Evolutionary conservation across 2,797 vertebrate species (phyloP).

Genomic region (Graptemys geographica): DNA sequence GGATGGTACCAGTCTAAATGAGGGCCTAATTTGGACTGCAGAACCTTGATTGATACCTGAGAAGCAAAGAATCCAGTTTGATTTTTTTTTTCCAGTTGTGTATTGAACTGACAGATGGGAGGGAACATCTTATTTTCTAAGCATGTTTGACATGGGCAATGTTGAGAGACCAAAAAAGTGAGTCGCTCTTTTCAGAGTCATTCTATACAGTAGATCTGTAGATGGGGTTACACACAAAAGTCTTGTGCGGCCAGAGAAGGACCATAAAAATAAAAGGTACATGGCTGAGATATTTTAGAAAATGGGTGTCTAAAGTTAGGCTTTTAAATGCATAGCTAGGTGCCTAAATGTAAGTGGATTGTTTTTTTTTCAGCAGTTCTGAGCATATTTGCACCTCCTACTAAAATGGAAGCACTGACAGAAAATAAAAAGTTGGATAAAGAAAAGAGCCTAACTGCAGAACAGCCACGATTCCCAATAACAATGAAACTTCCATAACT

Average conservation of each 20-base stretch:
- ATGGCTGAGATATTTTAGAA: neutral
- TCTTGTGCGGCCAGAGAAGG: neutral
- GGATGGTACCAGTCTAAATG: neutral
- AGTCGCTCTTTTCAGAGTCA: neutral
- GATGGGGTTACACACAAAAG: neutral
- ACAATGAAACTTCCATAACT: neutral
- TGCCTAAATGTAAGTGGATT: neutral
- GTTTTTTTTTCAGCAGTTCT: neutral
- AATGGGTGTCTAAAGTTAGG: neutral
- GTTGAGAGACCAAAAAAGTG: neutral
- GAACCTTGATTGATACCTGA: constrained; percentile 37
- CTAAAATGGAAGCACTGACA: neutral
- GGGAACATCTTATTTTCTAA: neutral
- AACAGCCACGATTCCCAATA: neutral
- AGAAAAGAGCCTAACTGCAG: fast-evolving
- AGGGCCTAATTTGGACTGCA: constrained; percentile 47
- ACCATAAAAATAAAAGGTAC: neutral
- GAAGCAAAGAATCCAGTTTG: constrained; percentile 38
- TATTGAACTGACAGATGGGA: constrained; percentile 19
- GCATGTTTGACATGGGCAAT: neutral
- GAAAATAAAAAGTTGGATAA: neutral
- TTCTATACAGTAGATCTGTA: neutral
- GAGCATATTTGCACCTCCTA: neutral
- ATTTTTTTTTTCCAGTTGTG: constrained; percentile 47
- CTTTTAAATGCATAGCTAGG: neutral